phyloP scores from a whole-genome alignment of 2,113 vertebrate species.

The Vulpes vulpes region DNA sequence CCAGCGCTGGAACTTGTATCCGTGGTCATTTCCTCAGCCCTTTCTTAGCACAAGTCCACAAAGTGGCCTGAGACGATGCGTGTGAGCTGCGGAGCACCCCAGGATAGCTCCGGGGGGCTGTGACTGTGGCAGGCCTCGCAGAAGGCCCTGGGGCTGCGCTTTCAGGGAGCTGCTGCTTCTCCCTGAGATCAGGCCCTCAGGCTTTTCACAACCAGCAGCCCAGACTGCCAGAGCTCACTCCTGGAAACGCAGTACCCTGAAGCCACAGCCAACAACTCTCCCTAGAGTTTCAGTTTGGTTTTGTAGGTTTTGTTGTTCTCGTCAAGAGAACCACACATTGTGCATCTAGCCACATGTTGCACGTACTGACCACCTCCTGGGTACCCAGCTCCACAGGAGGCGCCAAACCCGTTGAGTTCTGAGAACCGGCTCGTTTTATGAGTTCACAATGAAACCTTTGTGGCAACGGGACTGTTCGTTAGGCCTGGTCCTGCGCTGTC shows the following conservation, averaged over 20 bases:
- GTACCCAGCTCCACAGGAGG: not conserved
- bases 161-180: not conserved
- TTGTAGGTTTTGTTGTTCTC: not conserved
- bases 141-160: not conserved
- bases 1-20: not conserved
- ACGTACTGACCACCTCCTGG: slow-evolving; percentile 42
- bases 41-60: not conserved
- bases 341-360: not conserved
- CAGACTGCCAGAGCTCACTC: too few species aligned
- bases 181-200: not conserved
- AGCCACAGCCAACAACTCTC: not conserved
- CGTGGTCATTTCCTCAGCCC: not conserved
- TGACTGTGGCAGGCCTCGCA: rapidly evolving
- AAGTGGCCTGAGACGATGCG: rapidly evolving
- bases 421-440: not conserved
- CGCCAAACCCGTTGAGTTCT: not conserved
- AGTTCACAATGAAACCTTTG: slow-evolving; percentile 40
- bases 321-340: not conserved
- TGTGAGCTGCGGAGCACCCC: rapidly evolving
- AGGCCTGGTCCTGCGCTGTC: not conserved
- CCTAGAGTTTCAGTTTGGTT: not conserved
- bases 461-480: not conserved
- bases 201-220: not conserved
- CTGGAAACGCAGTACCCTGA: not conserved
- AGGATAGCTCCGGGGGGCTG: too few species aligned